Evolutionary conservation across 2,113 vertebrate species (phyloP).

Genomic region (Leucopternis melanops): DNA sequence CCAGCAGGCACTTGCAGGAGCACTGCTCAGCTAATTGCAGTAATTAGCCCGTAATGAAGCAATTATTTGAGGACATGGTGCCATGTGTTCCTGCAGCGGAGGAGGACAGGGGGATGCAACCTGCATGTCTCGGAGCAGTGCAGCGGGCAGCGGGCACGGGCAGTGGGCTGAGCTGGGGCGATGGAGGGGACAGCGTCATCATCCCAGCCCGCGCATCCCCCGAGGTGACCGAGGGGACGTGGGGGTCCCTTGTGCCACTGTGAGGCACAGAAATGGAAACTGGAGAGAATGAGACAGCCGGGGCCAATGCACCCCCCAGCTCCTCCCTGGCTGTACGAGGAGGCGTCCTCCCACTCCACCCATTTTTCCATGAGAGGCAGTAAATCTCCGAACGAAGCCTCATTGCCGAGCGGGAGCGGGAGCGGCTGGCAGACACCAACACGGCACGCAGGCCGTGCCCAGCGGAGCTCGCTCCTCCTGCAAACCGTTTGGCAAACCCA

Average conservation of each 20-base stretch:
- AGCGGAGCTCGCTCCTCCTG: neutral
- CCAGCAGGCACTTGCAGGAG: neutral
- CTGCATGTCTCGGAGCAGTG: accelerated
- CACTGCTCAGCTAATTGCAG: constrained; percentile 19
- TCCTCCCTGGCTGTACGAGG: neutral
- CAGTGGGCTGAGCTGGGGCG: accelerated
- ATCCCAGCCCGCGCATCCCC: accelerated
- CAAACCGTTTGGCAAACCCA: neutral
- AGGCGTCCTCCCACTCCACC: neutral
- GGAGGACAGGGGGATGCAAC: neutral
- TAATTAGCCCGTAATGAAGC: constrained; percentile 56
- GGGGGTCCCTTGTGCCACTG: neutral
- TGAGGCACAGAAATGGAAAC: neutral
- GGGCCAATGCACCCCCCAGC: too few species aligned
- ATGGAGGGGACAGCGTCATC: neutral
- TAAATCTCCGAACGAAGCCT: neutral
- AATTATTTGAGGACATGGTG: constrained; percentile 39
- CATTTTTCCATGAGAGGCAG: neutral
- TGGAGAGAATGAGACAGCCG: neutral
- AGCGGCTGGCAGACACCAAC: neutral
- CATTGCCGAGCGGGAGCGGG: neutral
- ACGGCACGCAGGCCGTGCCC: neutral
- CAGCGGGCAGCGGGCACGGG: neutral
- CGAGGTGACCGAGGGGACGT: accelerated
- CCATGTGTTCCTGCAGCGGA: neutral